Base-by-base conservation (phyloP, 2,888 invertebrate species). In the Cynaeus angustus region DNA sequence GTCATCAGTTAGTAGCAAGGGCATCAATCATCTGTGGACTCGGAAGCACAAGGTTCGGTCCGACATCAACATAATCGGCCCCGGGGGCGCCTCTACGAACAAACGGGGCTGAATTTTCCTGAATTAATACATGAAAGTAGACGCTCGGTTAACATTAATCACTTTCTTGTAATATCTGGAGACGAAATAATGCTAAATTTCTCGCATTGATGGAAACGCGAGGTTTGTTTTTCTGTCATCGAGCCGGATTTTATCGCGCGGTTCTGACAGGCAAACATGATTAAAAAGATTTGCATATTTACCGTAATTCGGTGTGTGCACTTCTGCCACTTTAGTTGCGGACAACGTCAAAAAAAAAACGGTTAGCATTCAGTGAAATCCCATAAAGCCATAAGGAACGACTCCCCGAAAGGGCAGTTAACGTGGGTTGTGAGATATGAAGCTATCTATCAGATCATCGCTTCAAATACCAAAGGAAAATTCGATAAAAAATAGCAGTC, bases 21-120 rank as follows among this genome's bases (percentile, higher is more conserved):
- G 58, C 68, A 72, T 72, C 72, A 72, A 72, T 72, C 72, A 72
- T 72, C 64, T 45, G 65, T 33, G 64, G 52, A 56, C 43, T 67
- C 70, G 70, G 70, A 70, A 70, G 61, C 66, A 52, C 66, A 46
- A 68, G 59, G 52, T 55, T 52, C 61, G 37, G 43, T 33, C 55
- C 43, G 62, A 61, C 66, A 66, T 67, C 71, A 68, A 67, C 67
- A 71, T 68, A 70, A 70, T 70, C 66, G 62, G 67, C 67, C 50
- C 37, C 52, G 43, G 55, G 52, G 58, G 64, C 56, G 48, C 56
- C 69, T 46, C 56, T 33, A 41, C 50, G 48, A 61, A 48, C 48
- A 53, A 43, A 53, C 53, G 45, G 53, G 41, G 41, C 50, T 33
- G 48, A 48, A 61, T 61, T 61, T 61, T 38, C 14, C 30, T 59